Conservation (phyloP, 1,140 invertebrate species). For the Nasonia giraulti region DNA sequence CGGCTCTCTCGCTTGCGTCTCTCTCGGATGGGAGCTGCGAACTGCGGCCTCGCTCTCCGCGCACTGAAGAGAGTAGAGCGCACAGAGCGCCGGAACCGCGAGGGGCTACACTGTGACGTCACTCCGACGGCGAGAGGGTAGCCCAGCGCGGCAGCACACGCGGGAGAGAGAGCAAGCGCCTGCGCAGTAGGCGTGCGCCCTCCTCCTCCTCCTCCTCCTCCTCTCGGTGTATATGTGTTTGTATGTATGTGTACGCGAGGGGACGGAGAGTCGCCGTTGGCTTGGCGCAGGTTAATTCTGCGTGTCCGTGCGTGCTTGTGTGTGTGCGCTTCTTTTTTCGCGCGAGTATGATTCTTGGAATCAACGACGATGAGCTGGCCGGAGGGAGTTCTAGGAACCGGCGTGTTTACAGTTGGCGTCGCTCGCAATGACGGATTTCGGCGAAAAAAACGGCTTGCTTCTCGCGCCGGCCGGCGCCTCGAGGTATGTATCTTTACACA, state of each 20-base stretch:
- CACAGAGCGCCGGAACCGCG: background rate
- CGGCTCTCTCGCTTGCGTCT: background rate
- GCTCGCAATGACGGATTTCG: too few relatives aligned
- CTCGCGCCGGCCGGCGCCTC: too few relatives aligned
- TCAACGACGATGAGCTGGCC: too few relatives aligned
- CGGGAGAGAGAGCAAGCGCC: slow-evolving; percentile 48
- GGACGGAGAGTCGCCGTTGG: too few relatives aligned
- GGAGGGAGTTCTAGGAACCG: too few relatives aligned
- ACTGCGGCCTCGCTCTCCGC: slow-evolving; percentile 72
- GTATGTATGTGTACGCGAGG: background rate
- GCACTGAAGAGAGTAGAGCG: slow-evolving; percentile 63
- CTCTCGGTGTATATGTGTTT: background rate
- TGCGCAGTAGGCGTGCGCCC: slow-evolving; percentile 46
- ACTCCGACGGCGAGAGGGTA: slow-evolving; percentile 67
- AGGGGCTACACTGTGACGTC: slow-evolving; percentile 66
- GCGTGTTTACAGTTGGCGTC: too few relatives aligned
- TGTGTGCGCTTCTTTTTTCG: too few relatives aligned
- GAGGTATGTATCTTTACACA: too few relatives aligned
- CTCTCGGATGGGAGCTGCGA: slow-evolving; percentile 55
- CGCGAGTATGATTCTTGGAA: too few relatives aligned
- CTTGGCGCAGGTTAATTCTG: slow-evolving; percentile 23
- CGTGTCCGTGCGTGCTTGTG: too few relatives aligned
- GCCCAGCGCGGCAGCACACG: slow-evolving; percentile 60
- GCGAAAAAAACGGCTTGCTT: background rate
- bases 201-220: background rate